A percentile compares a stretch with the other conserved stretches of the same genome.
Conservation (phyloP, 1,140 invertebrate species). For the Uloborus diversus region DNA sequence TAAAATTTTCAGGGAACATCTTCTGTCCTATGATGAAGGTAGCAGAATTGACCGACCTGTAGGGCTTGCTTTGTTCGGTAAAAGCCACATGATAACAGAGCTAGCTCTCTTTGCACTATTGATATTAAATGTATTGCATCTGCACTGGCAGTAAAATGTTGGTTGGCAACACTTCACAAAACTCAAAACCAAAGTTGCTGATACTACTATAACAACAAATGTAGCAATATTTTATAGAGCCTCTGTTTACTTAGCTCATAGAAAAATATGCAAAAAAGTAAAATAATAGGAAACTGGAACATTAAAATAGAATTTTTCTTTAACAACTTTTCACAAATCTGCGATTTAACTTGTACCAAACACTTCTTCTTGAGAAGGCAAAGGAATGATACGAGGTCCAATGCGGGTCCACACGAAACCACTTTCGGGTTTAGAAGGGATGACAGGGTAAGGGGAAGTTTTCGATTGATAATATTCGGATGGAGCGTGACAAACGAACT, state of each 20-base stretch:
- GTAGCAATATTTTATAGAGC: too few relatives aligned
- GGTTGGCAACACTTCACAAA: too few relatives aligned
- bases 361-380: conserved; percentile 64
- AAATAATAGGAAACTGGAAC: too few relatives aligned
- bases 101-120: too few relatives aligned
- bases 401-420: conserved; percentile 67
- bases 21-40: conserved; percentile 91
- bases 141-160: too few relatives aligned
- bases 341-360: conserved; percentile 58
- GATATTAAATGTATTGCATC: too few relatives aligned
- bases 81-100: conserved; percentile 89
- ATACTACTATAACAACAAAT: too few relatives aligned
- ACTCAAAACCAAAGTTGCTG: too few relatives aligned
- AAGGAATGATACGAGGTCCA: conserved; percentile 63
- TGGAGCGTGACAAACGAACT: conserved; percentile 92
- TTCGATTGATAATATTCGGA: conserved; percentile 87
- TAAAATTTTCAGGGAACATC: conserved; percentile 85
- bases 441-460: conserved; percentile 77
- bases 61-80: conserved; percentile 83
- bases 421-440: conserved; percentile 62
- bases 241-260: too few relatives aligned
- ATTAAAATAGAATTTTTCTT: too few relatives aligned
- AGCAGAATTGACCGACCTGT: conserved; percentile 82
- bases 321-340: too few relatives aligned
- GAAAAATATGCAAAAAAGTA: too few relatives aligned